Percentiles rank a stretch among this genome's conserved stretches.
Evolutionary conservation across 2,113 vertebrate genomes (phyloP).

Genomic region (Oceanites oceanicus): DNA sequence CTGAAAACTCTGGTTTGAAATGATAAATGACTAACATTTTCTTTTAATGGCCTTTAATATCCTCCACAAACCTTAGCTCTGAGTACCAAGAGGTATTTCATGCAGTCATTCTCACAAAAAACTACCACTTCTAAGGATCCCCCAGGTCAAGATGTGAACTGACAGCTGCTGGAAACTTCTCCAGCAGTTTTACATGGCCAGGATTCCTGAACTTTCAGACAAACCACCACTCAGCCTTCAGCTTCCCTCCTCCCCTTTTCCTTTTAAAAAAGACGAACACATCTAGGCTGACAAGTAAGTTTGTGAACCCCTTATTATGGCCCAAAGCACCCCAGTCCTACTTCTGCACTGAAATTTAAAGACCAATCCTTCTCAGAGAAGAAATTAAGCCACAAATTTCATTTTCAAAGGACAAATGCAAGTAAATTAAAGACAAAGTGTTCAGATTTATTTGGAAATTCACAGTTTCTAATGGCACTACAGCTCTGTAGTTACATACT

Average conservation of each 20-base stretch:
- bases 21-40: neutral
- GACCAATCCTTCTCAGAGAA: neutral
- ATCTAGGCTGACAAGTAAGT: neutral
- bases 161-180: neutral
- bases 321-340: neutral
- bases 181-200: neutral
- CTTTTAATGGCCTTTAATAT: neutral
- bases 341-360: neutral
- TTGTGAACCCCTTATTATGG: neutral
- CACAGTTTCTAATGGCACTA: slow-evolving; percentile 99
- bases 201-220: neutral
- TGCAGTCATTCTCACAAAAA: neutral
- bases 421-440: slow-evolving; percentile 80
- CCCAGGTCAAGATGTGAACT: neutral
- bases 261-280: neutral
- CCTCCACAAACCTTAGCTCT: neutral
- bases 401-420: slow-evolving; percentile 35
- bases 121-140: neutral
- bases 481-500: slow-evolving; percentile 89
- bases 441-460: slow-evolving; percentile 99
- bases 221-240: neutral
- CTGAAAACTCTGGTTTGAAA: neutral
- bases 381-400: neutral
- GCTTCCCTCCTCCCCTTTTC: neutral
- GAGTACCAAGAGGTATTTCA: neutral